A percentile compares a stretch with the other conserved stretches of the same genome.
Evolutionary conservation across 2,888 invertebrate genomes (phyloP).

Genomic region (Allygus modestus): DNA sequence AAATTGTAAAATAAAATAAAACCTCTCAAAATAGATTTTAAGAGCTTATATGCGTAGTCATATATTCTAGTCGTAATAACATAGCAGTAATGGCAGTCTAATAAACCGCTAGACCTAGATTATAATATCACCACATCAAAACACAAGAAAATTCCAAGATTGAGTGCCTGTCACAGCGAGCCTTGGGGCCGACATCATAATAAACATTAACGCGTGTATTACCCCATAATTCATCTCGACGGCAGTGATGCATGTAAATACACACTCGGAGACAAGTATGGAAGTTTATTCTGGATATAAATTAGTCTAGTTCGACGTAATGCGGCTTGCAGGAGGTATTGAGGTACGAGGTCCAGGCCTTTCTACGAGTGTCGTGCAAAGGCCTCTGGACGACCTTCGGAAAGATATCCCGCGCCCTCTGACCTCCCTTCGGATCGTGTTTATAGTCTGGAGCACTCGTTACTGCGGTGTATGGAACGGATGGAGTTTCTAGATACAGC

Average conservation of each 20-base stretch:
- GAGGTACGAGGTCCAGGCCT: not conserved
- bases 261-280: not conserved
- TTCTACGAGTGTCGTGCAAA: conserved; percentile 31
- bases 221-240: not conserved
- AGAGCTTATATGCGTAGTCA: no score
- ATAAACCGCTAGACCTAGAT: no score
- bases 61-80: no score
- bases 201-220: conserved; percentile 2
- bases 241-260: not conserved
- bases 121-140: not conserved
- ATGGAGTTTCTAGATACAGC: no score
- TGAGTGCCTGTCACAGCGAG: not conserved
- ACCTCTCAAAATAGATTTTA: no score
- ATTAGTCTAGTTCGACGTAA: not conserved
- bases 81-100: no score
- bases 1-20: no score
- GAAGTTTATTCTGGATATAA: not conserved
- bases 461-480: not conserved
- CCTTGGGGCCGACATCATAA: not conserved
- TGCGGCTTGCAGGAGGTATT: not conserved
- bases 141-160: not conserved
- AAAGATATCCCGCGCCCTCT: not conserved
- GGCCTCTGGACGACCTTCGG: conserved; percentile 32
- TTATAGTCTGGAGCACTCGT: not conserved
- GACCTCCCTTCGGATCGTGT: not conserved